phyloP scores from a whole-genome alignment of 2,797 vertebrate genomes.

The Anisognathus igniventris region DNA sequence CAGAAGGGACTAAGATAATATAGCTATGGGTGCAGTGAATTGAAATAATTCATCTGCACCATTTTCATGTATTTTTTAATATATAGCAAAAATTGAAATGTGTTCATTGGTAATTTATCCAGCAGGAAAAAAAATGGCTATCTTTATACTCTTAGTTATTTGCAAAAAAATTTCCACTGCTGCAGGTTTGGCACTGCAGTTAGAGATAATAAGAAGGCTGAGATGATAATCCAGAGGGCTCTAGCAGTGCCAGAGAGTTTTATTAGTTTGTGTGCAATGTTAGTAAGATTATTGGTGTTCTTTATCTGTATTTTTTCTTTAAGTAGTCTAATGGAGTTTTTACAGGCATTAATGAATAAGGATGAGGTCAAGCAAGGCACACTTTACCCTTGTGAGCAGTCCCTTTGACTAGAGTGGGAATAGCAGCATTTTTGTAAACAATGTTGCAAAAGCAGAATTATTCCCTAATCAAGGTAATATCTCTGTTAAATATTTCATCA shows the following conservation, averaged over 20 bases:
- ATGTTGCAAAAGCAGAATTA: not conserved
- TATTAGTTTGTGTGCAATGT: not conserved
- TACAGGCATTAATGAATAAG: not conserved
- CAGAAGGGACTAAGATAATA: not conserved
- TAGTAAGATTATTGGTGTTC: not conserved
- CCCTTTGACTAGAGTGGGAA: not conserved
- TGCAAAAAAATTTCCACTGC: not conserved
- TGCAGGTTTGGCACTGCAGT: not conserved
- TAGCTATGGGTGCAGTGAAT: not conserved
- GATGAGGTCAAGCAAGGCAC: not conserved
- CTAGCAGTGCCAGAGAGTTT: not conserved
- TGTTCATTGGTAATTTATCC: not conserved
- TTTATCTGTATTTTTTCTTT: not conserved
- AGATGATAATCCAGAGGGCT: constrained; percentile 4
- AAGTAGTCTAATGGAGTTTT: constrained; percentile 26
- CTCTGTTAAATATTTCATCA: constrained; percentile 47
- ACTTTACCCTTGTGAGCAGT: not conserved
- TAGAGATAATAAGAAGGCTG: not conserved
- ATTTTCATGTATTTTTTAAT: not conserved
- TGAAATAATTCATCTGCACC: not conserved
- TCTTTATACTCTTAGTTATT: not conserved
- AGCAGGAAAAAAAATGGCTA: not conserved
- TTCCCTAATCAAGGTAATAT: constrained; percentile 20
- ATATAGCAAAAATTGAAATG: not conserved
- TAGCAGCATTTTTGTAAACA: not conserved